phyloP scores from a whole-genome alignment of 2,888 invertebrate species.

The Globia sparganii region DNA sequence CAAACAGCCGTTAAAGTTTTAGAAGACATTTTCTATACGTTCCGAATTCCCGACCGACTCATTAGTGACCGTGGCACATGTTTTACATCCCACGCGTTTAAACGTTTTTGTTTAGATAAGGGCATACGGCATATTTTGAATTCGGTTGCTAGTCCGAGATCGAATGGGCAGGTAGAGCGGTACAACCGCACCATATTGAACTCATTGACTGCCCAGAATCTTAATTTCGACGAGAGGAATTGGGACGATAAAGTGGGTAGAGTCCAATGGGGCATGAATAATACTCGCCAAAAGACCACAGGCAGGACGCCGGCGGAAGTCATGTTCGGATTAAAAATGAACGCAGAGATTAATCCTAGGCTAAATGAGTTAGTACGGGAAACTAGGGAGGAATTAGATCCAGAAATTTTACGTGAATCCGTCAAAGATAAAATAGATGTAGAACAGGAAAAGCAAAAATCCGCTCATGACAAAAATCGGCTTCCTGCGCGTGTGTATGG shows the following conservation, averaged over 20 bases:
- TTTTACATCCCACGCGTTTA: not conserved
- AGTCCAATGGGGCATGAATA: not conserved
- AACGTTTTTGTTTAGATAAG: not conserved
- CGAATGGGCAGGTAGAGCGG: not conserved
- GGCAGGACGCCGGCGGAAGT: slow-evolving; percentile 1
- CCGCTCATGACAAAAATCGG: not conserved
- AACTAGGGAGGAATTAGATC: not conserved
- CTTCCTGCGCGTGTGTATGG: not conserved
- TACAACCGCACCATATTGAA: not conserved
- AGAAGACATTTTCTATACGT: not conserved
- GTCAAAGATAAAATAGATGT: not conserved
- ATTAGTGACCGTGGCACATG: slow-evolving; percentile 8
- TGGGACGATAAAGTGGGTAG: not conserved
- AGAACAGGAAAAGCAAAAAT: slow-evolving; percentile 4
- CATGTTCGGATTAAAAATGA: not conserved
- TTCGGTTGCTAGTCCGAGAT: slow-evolving; percentile 2
- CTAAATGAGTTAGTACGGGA: not conserved
- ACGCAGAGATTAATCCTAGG: not conserved
- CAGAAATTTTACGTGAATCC: not conserved
- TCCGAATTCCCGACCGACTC: not conserved
- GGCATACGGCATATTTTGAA: slow-evolving; percentile 3
- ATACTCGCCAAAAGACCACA: not conserved
- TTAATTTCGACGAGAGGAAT: not conserved
- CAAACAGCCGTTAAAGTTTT: not conserved
- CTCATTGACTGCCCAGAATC: not conserved